These are phyloP conservation scores for Corydoras sp. DNA, from an alignment of 2,113 vertebrate genomes.

Conservation along the genomic window DNA sequence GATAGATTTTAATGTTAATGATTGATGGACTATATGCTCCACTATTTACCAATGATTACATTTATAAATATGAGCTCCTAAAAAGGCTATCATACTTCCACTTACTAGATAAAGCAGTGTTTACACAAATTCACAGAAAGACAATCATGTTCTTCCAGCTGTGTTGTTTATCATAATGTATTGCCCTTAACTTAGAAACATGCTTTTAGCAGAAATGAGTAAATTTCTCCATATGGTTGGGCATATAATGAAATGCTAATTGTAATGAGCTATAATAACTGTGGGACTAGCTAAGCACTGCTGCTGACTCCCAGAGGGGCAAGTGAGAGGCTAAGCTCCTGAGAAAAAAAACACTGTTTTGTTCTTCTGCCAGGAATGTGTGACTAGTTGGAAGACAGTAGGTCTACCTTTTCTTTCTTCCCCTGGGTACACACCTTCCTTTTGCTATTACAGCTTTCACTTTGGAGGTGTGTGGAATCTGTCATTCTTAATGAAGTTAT, in stretches of 20 bases:
- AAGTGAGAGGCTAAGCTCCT: constrained; percentile 27
- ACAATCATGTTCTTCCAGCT: constrained; percentile 32
- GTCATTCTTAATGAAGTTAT: constrained; percentile 14
- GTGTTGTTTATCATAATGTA: constrained; percentile 38
- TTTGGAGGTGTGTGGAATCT: constrained; percentile 19
- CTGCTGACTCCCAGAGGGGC: constrained; percentile 36
- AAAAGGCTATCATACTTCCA: not conserved
- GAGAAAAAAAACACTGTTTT: constrained; percentile 32
- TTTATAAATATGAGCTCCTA: too few species aligned
- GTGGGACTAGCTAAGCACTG: constrained; percentile 42
- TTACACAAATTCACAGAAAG: not conserved
- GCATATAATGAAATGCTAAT: constrained; percentile 54
- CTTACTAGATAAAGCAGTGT: not conserved
- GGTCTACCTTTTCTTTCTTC: constrained; percentile 11
- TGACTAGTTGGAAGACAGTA: constrained; percentile 34
- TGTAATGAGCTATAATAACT: constrained; percentile 56
- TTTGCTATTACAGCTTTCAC: constrained; percentile 11
- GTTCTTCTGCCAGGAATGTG: constrained; percentile 30
- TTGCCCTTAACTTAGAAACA: constrained; percentile 46
- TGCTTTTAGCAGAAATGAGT: constrained; percentile 40
- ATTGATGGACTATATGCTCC: too few species aligned
- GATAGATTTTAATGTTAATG: too few species aligned
- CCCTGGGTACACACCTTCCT: constrained; percentile 3
- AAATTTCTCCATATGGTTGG: constrained; percentile 49
- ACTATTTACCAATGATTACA: too few species aligned